Evolutionary conservation across 2,113 vertebrate species (phyloP).

Genomic region (Leuciscus idus): DNA sequence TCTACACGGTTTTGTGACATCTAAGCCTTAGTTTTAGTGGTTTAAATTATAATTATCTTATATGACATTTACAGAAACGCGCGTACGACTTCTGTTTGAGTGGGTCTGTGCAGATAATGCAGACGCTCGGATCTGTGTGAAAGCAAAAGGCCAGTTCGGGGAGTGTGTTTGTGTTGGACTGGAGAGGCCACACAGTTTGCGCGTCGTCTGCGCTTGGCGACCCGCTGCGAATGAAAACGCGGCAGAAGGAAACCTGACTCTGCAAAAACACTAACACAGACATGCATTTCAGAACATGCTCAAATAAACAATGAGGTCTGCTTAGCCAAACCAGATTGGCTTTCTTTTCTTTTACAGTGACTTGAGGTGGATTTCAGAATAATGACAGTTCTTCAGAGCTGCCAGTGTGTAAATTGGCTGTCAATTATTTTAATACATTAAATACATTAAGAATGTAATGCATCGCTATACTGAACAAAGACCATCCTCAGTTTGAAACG

Average conservation of each 20-base stretch:
- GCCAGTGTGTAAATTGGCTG: background rate
- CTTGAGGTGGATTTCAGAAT: constrained; percentile 4
- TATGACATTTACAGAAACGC: background rate
- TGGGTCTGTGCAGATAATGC: background rate
- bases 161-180: constrained; percentile 62
- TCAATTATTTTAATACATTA: background rate
- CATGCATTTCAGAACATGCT: constrained; percentile 74
- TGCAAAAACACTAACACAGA: constrained; percentile 67
- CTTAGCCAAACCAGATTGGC: constrained; percentile 64
- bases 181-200: constrained; percentile 55
- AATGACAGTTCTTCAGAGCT: background rate
- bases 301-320: constrained; percentile 77
- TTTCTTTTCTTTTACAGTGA: constrained; percentile 49
- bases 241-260: constrained; percentile 67
- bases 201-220: constrained; percentile 66
- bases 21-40: background rate
- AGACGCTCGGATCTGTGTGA: background rate
- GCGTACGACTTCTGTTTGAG: background rate
- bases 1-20: background rate
- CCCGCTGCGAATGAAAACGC: constrained; percentile 72
- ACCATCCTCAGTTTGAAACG: background rate
- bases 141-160: constrained; percentile 53
- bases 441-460: background rate
- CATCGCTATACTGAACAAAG: background rate
- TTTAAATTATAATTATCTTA: background rate